phyloP scores from a whole-genome alignment of 2,797 vertebrate species.

The Gymnocypris eckloni region DNA sequence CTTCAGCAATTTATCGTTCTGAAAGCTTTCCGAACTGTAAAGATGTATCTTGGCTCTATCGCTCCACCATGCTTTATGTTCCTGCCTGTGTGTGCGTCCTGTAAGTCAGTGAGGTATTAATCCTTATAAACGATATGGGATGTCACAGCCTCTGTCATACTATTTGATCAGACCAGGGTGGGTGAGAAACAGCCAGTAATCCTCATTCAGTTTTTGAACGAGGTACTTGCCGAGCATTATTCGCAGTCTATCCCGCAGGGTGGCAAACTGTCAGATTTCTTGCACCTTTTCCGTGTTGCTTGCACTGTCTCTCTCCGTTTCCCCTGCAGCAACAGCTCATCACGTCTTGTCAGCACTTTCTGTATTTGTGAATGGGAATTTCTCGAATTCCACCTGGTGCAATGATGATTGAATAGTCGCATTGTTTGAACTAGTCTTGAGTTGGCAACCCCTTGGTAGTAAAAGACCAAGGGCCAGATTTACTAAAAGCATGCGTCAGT shows the following conservation, averaged over 20 bases:
- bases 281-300: slow-evolving; percentile 10
- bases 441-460: background rate
- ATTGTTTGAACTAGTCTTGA: slow-evolving; percentile 1
- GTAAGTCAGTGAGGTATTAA: slow-evolving; percentile 57
- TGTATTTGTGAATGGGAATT: slow-evolving; percentile 30
- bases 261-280: slow-evolving; percentile 19
- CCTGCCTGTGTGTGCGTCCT: slow-evolving; percentile 37
- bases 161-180: slow-evolving; percentile 60
- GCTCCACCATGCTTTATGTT: slow-evolving; percentile 55
- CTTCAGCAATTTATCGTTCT: slow-evolving; percentile 29
- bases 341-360: background rate
- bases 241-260: background rate
- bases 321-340: background rate
- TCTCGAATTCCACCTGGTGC: background rate
- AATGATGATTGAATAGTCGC: background rate
- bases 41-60: slow-evolving; percentile 54
- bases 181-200: slow-evolving; percentile 44
- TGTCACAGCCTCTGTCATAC: slow-evolving; percentile 57
- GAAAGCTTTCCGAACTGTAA: slow-evolving; percentile 51
- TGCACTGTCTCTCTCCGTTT: background rate
- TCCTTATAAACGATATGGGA: slow-evolving; percentile 59
- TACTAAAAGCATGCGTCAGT: no score
- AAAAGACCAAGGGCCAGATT: background rate
- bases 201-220: slow-evolving; percentile 17
- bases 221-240: slow-evolving; percentile 4